Conservation (phyloP, 2,888 invertebrate species). For the Amorpha juglandis region DNA sequence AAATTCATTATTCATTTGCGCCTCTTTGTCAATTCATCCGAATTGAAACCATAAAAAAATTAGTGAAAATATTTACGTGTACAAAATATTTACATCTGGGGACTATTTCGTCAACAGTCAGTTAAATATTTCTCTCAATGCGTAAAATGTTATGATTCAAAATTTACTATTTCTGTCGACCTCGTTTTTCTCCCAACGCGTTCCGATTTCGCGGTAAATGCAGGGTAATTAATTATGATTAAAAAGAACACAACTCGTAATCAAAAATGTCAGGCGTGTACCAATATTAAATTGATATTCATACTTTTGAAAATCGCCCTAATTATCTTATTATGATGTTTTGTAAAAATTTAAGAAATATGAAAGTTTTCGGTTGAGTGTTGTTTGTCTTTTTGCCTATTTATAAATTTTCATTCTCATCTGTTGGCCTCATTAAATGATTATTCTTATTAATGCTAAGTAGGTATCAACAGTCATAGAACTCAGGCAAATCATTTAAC, state of each 20-base stretch:
- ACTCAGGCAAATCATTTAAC: too few species aligned
- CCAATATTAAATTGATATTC: background rate
- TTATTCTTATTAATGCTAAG: background rate
- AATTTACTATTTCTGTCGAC: constrained; percentile 41
- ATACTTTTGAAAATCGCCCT: background rate
- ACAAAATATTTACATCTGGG: background rate
- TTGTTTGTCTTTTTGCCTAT: too few species aligned
- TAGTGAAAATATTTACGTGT: background rate
- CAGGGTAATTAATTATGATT: background rate
- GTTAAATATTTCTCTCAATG: constrained; percentile 4
- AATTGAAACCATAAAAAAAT: background rate
- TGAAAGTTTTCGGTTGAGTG: too few species aligned
- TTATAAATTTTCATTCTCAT: background rate
- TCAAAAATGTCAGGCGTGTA: background rate
- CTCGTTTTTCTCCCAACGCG: constrained; percentile 42
- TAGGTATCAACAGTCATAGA: background rate
- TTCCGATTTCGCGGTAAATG: constrained; percentile 42
- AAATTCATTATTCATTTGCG: background rate
- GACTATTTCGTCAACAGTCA: background rate
- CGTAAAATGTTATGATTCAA: constrained; percentile 35
- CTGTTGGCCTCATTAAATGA: too few species aligned
- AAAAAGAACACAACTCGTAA: constrained; percentile 7
- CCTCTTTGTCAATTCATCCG: background rate
- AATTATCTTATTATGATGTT: background rate
- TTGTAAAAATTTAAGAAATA: too few species aligned